Base-by-base conservation (phyloP, 2,797 vertebrate genomes). In the Lutjanus campechanus region DNA sequence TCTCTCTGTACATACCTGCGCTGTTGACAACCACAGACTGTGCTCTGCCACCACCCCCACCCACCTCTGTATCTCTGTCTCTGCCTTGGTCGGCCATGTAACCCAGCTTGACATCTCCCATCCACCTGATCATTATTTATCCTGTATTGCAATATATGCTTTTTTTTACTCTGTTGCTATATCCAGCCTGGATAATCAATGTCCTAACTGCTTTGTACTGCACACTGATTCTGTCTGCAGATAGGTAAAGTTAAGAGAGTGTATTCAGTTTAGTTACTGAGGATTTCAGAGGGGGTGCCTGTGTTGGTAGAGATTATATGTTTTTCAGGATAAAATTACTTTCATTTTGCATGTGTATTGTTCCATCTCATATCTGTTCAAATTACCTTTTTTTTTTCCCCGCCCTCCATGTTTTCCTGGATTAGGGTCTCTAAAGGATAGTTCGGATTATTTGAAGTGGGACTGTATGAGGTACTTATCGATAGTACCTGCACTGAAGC, bases 1-100 rank as follows among this genome's bases (percentile, higher is more conserved):
- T 90, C 90, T 91, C 92, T 94, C 88, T 91, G 80, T 91, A 82
- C 62, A 91, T 89, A 84, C 83, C 90, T 91, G 89, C 84, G 69
- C 44, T 91, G 87, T 63, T 77, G 69, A 77, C 83, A 77, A 59
- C 77, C 85, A 65, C 69, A 50, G 84, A 63, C 66, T 79, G 72
- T 73, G 74, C 88, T 85, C 76, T 84, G 81, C 67, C 60, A 46
- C 63, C 60, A 19, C 29, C 62, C 40, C 65, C 16, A 12, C 73
- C 75, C 67, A 49, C 82, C 47, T 51, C 63, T 81, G 51, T 68
- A 36, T 79, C 65, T 80, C 25, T 75, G 59, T 79, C 73, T 90
- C 74, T 80, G 80, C 79, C 77, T 70, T 75, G 62, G 88, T 82
- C 64, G 25, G 70, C 71, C 87, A 91, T 68, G 55, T 85, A 85